These are phyloP conservation scores for Peromyscus maniculatus DNA, from an alignment of 2,113 vertebrate species.

Conservation along the genomic window DNA sequence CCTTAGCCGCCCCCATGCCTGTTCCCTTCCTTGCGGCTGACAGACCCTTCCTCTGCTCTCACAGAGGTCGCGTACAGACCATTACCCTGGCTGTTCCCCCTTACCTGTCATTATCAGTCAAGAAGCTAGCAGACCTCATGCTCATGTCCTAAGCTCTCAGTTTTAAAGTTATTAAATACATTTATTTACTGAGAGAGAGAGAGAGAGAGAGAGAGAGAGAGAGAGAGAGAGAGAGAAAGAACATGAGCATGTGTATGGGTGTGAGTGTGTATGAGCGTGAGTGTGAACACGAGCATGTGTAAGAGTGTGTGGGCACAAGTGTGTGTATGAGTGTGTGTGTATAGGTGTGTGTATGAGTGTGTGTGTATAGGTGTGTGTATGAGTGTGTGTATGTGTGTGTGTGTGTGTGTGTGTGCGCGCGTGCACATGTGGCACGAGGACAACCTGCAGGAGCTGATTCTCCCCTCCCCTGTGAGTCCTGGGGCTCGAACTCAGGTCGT, in stretches of 20 bases:
- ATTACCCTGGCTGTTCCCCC: rapidly evolving
- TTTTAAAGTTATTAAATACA: background rate
- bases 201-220: too few species aligned
- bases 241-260: background rate
- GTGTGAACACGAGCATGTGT: background rate
- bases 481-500: background rate
- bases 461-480: background rate
- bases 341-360: background rate
- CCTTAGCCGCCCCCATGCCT: too few species aligned
- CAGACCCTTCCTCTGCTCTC: background rate
- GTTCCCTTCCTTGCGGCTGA: background rate
- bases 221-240: too few species aligned
- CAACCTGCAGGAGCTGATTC: background rate
- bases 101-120: background rate
- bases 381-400: background rate
- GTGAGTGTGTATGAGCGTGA: background rate
- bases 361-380: background rate
- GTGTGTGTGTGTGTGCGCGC: background rate
- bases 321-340: background rate
- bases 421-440: background rate
- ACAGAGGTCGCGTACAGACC: background rate
- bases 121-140: background rate
- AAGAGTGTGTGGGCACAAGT: background rate
- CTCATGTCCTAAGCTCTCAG: background rate
- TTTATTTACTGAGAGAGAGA: background rate